Evolutionary conservation across 1,140 invertebrate species (phyloP).

Genomic region (Drosophila azteca): DNA sequence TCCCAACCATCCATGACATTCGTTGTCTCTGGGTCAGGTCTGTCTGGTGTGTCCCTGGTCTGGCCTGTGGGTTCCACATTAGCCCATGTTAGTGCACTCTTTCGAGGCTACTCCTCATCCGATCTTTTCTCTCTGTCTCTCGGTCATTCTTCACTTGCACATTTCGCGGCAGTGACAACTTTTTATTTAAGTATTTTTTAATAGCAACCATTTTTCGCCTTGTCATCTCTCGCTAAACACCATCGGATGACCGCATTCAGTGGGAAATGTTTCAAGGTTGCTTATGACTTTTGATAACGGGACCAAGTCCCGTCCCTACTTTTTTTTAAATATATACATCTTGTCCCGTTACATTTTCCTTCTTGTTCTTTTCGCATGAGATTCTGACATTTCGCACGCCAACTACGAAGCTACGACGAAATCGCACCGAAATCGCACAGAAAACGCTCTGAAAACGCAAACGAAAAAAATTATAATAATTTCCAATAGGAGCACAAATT

Average conservation of each 20-base stretch:
- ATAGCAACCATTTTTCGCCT: conserved; percentile 46
- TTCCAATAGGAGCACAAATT: no score
- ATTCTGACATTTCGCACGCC: no score
- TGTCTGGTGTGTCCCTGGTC: conserved; percentile 1
- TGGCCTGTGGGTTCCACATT: conserved; percentile 25
- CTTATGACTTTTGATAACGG: conserved; percentile 51
- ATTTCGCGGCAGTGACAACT: conserved; percentile 42
- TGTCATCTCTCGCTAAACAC: conserved; percentile 57
- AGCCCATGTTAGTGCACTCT: conserved; percentile 62
- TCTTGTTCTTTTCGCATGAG: no score
- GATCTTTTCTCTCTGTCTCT: neutral
- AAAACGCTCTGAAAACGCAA: no score
- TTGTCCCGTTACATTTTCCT: no score
- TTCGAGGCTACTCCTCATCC: neutral
- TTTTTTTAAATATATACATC: no score
- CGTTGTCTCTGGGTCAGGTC: conserved; percentile 59
- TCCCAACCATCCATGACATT: conserved; percentile 25
- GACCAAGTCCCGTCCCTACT: conserved; percentile 10
- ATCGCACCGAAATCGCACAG: no score
- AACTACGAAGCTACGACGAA: no score
- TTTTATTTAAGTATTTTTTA: conserved; percentile 56
- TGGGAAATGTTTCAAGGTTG: conserved; percentile 57
- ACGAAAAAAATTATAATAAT: no score
- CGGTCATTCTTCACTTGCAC: conserved; percentile 45
- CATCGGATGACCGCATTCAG: conserved; percentile 32